phyloP scores from a whole-genome alignment of 2,113 vertebrate species.

The Oceanites oceanicus region DNA sequence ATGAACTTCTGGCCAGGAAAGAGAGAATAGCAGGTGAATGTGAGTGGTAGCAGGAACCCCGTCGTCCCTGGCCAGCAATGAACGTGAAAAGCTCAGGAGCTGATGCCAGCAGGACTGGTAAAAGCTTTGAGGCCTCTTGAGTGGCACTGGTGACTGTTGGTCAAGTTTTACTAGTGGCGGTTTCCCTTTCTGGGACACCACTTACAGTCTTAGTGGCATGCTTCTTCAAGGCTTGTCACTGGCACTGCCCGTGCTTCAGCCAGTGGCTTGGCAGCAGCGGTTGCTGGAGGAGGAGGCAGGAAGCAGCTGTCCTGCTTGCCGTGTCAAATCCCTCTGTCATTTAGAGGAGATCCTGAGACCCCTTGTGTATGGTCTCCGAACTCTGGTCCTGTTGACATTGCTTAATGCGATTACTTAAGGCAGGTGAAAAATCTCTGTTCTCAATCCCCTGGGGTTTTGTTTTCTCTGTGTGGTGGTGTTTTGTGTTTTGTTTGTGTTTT shows the following conservation, averaged over 20 bases:
- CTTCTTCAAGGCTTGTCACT: background rate
- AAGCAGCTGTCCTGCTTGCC: background rate
- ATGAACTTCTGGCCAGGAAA: background rate
- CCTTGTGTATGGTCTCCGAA: background rate
- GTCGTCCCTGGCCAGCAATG: background rate
- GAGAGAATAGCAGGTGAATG: background rate
- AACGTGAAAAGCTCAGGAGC: background rate
- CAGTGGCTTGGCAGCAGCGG: rapidly evolving
- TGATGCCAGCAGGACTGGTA: background rate
- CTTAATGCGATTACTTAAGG: background rate
- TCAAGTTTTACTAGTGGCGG: rapidly evolving
- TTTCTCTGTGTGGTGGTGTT: background rate
- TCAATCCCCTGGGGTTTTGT: background rate
- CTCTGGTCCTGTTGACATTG: background rate
- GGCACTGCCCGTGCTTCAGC: background rate
- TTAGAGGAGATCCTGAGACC: background rate
- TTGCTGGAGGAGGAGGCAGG: background rate
- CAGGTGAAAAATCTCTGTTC: background rate
- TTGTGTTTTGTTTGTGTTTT: too few relatives aligned
- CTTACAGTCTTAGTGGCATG: background rate
- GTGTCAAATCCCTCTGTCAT: rapidly evolving
- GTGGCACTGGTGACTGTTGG: background rate
- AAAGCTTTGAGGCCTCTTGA: background rate
- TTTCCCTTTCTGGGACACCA: background rate
- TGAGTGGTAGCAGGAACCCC: background rate